phyloP scores from a whole-genome alignment of 2,113 vertebrate genomes.

The Pseudorhombus dupliciocellatus region DNA sequence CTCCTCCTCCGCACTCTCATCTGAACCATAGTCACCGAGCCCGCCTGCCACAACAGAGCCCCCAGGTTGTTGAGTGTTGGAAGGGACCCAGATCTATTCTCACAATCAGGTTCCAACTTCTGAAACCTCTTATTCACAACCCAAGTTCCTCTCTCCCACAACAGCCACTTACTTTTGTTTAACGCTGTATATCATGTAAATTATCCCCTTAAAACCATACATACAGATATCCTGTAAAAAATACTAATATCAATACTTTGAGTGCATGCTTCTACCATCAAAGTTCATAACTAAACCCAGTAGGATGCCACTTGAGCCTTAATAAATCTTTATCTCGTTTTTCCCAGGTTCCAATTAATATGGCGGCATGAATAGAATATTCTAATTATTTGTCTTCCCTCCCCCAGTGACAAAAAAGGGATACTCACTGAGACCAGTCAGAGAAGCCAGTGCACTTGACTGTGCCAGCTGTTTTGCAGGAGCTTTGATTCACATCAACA shows the following conservation, averaged over 20 bases:
- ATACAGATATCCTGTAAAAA: slow-evolving; percentile 11
- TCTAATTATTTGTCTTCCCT: slow-evolving; percentile 54
- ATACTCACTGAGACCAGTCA: slow-evolving; percentile 99
- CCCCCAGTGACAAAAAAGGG: slow-evolving; percentile 83
- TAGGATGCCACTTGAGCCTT: slow-evolving; percentile 14
- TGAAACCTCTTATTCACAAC: slow-evolving; percentile 39
- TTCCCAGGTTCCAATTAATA: slow-evolving; percentile 20
- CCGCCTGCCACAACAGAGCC: slow-evolving; percentile 97
- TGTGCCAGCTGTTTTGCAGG: slow-evolving; percentile 99
- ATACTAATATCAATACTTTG: slow-evolving; percentile 9
- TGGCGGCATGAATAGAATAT: slow-evolving; percentile 5
- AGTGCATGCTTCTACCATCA: slow-evolving; percentile 71
- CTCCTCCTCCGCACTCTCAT: slow-evolving; percentile 93
- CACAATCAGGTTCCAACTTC: slow-evolving; percentile 45
- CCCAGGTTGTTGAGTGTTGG: slow-evolving; percentile 69
- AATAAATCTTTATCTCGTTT: slow-evolving; percentile 8
- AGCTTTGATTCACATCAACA: slow-evolving; percentile 99
- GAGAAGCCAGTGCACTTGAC: slow-evolving; percentile 99
- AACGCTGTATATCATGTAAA: neutral
- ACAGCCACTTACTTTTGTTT: slow-evolving; percentile 37
- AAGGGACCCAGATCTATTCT: slow-evolving; percentile 27
- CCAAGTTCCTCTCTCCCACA: slow-evolving; percentile 15
- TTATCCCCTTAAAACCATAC: slow-evolving; percentile 5
- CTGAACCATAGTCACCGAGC: slow-evolving; percentile 98
- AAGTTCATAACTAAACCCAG: slow-evolving; percentile 38